Conservation (phyloP, 2,113 vertebrate species). For the Cynocephalus volans region DNA sequence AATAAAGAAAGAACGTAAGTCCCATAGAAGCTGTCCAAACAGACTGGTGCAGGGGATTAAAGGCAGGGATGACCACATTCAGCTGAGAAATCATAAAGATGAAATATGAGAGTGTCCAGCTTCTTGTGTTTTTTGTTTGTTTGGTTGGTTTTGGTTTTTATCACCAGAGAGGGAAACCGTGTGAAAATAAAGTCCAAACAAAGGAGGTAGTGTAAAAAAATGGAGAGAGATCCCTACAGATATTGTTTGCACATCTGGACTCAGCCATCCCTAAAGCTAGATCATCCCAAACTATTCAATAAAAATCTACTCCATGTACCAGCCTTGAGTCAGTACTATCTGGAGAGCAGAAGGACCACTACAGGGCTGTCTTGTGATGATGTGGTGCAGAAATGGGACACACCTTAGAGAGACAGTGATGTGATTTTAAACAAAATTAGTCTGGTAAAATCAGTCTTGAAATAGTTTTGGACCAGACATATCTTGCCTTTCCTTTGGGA, state of each 20-base stretch:
- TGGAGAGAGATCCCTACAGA: not conserved
- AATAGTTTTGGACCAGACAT: not conserved
- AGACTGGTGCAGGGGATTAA: not conserved
- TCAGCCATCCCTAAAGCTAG: not conserved
- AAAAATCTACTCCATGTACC: not conserved
- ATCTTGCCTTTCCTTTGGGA: not conserved
- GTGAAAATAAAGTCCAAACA: constrained; percentile 33
- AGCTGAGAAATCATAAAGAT: not conserved
- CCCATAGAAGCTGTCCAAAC: not conserved
- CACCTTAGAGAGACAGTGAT: not conserved
- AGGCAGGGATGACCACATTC: not conserved
- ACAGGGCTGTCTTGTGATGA: not conserved
- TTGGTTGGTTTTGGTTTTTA: not conserved
- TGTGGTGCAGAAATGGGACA: not conserved
- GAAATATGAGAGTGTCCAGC: not conserved
- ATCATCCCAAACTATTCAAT: not conserved
- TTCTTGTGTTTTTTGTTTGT: not conserved
- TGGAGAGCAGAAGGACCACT: not conserved
- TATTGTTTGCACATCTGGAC: not conserved
- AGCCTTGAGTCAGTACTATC: not conserved
- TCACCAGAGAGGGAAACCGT: not conserved
- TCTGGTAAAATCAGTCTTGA: not conserved
- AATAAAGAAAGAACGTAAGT: not conserved
- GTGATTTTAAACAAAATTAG: not conserved
- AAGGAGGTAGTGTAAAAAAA: not conserved